Evolutionary conservation across 2,113 vertebrate genomes (phyloP).

Genomic region (Hippocampus barbouri): DNA sequence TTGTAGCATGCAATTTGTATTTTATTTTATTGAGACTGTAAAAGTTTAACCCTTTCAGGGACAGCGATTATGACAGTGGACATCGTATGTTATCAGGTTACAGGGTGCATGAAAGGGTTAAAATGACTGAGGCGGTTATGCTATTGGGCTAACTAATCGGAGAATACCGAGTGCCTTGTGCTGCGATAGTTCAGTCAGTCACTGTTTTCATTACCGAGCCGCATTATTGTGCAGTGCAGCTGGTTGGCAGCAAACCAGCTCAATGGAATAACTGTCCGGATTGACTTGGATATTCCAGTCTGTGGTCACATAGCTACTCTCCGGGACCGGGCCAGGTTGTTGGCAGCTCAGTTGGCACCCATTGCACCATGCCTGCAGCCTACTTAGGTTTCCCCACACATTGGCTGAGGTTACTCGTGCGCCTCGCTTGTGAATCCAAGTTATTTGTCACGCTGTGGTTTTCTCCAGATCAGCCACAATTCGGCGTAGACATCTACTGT

Average conservation of each 20-base stretch:
- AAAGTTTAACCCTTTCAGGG: no score
- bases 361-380: constrained; percentile 30
- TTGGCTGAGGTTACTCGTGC: constrained; percentile 47
- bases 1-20: no score
- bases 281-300: background rate
- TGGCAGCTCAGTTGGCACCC: constrained; percentile 55
- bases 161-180: no score
- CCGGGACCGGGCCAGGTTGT: constrained; percentile 35
- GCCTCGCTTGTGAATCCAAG: constrained; percentile 36
- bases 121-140: no score
- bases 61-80: no score
- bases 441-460: constrained; percentile 34
- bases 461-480: constrained; percentile 11
- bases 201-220: no score
- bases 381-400: constrained; percentile 64
- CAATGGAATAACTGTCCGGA: background rate
- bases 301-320: constrained; percentile 40
- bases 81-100: no score
- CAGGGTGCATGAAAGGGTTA: no score
- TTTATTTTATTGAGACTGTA: no score
- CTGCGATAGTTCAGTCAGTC: no score
- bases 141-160: no score
- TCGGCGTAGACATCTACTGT: background rate
- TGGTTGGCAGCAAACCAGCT: no score
- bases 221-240: background rate